Evolutionary conservation across 2,113 vertebrate species (phyloP), one percentile per base, ranked within the genome.

Genomic region (Chrysemys picta): DNA sequence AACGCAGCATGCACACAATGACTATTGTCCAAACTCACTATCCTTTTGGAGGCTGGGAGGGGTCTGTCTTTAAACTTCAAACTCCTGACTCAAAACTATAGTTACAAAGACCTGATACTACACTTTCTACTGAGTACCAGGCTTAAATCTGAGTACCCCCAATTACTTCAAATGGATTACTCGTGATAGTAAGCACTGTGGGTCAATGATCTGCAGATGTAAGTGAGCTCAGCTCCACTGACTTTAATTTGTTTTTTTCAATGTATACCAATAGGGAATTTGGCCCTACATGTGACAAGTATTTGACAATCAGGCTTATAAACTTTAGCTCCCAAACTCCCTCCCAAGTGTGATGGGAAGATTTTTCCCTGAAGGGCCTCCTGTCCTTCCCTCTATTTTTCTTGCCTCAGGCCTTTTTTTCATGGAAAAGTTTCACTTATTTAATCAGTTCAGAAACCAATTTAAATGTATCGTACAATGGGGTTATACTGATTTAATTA

Each of bases 1-100:
- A 42, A 83, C 31, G 80, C 1, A 65, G 53, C 3, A 19, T 7
- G 47, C 4, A 17, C 35, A 35, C 2, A 35, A 4, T 3, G 2
- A 91, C 81, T 94, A 91, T 85, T 93, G 88, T 91, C 93, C 38
- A 87, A 86, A 95, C 85, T 83, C 65, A 93, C 79, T 50, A 88
- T 31, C 54, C 89, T 93, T 91, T 47, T 75, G 90, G 75, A 80
- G 92, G 17, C 12, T 13, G n/a, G 16, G 65, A 72, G 19, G n/a
- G 35, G 29, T 69, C 62, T 69, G 35, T 10, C 89, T 11, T 80
- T 90, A 38, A 62, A 42, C 87, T 89, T 89, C 35, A 24, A 94
- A 95, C 82, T 10, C 21, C 8, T 72, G 65, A 72, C n/a, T n/a
- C 65, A 91, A 92, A 62, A 87, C 29, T 56, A 24, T 31, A 93